phyloP scores from a whole-genome alignment of 2,888 invertebrate species.

The Cylloceria caligata region DNA sequence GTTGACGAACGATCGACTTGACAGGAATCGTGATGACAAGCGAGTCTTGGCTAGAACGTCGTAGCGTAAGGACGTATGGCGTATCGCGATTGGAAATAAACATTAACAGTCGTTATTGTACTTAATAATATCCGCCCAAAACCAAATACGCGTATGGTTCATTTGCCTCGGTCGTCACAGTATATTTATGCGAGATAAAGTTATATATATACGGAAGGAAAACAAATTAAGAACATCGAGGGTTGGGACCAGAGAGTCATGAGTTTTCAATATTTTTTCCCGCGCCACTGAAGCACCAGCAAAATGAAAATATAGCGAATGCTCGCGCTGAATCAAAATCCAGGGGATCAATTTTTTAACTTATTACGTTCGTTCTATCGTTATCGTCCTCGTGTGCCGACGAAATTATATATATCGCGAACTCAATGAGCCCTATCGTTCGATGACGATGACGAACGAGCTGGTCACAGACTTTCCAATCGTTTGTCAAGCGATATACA shows the following conservation, averaged over 20 bases:
- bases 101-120: too few species aligned
- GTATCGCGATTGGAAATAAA: too few species aligned
- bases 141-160: too few species aligned
- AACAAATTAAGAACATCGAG: conserved; percentile 19
- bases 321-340: conserved; percentile 14
- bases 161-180: too few species aligned
- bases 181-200: conserved; percentile 42
- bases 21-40: too few species aligned
- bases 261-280: conserved; percentile 56
- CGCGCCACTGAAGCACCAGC: not conserved
- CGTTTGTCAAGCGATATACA: conserved; percentile 66
- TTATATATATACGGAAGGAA: conserved; percentile 13
- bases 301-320: conserved; percentile 43
- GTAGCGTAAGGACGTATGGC: too few species aligned
- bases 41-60: too few species aligned
- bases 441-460: conserved; percentile 67
- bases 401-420: conserved; percentile 56
- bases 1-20: too few species aligned
- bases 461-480: conserved; percentile 63
- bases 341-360: conserved; percentile 55
- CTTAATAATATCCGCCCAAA: too few species aligned
- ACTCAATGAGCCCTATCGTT: conserved; percentile 64
- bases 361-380: conserved; percentile 44
- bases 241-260: conserved; percentile 42
- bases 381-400: conserved; percentile 23